These are phyloP conservation scores for Thomomys bottae DNA, from an alignment of 2,113 vertebrate species.

Conservation along the genomic window DNA sequence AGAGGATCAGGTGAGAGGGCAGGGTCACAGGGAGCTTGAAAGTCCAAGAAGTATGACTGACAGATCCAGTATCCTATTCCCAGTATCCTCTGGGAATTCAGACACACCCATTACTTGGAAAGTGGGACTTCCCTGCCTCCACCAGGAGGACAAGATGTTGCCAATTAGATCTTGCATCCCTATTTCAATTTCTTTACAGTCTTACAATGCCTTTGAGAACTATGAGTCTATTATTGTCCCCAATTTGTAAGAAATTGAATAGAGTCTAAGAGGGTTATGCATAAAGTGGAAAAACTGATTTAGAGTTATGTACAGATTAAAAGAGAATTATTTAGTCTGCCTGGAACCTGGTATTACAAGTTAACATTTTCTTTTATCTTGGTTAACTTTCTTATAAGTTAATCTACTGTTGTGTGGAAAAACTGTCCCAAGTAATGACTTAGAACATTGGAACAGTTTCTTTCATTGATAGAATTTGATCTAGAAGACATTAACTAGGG, in stretches of 20 bases:
- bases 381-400: not conserved
- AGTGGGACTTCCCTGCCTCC: too few relatives aligned
- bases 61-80: too few relatives aligned
- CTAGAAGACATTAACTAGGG: not conserved
- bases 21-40: too few relatives aligned
- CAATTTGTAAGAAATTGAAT: not conserved
- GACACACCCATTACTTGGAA: too few relatives aligned
- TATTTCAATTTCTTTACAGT: not conserved
- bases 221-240: not conserved
- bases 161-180: too few relatives aligned
- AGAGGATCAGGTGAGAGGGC: too few relatives aligned
- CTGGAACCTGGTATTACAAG: not conserved
- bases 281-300: constrained; percentile 2
- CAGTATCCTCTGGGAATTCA: too few relatives aligned
- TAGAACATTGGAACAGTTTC: too few relatives aligned
- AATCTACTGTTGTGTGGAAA: not conserved
- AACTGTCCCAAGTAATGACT: constrained; percentile 1
- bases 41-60: too few relatives aligned
- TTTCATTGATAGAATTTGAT: not conserved
- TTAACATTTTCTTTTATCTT: constrained; percentile 17
- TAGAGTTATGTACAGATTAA: constrained; percentile 15
- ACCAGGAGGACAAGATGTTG: too few relatives aligned
- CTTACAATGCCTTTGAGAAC: not conserved
- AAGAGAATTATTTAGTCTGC: not conserved
- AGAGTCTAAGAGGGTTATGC: constrained; percentile 15